Conservation (phyloP, 1,140 invertebrate species). For the Megathymus violae region DNA sequence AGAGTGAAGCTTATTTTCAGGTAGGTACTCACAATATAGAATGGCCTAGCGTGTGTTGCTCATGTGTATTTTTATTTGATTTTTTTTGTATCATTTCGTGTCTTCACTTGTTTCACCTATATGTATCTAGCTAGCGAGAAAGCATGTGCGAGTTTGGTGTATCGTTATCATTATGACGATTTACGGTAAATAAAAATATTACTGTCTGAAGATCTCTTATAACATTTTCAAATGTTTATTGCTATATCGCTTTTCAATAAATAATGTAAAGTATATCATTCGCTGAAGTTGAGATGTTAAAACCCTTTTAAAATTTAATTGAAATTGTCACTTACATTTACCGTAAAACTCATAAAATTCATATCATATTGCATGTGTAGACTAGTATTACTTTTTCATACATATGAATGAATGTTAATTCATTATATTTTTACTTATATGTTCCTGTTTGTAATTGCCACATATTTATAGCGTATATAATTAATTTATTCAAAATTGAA, state of each 20-base stretch:
- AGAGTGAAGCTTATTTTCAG: conserved; percentile 28
- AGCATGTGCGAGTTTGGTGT: conserved; percentile 26
- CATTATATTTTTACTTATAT: no score
- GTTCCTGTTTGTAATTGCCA: no score
- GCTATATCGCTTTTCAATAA: neutral
- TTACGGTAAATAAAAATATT: conserved; percentile 27
- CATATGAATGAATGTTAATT: neutral
- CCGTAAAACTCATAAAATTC: conserved; percentile 27
- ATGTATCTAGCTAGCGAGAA: conserved; percentile 14
- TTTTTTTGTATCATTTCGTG: conserved; percentile 19
- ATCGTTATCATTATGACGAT: conserved; percentile 22
- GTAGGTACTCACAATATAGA: conserved; percentile 39
- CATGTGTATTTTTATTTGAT: conserved; percentile 18
- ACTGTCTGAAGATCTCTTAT: neutral
- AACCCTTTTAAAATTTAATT: no score
- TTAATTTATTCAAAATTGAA: neutral
- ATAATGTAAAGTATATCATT: no score
- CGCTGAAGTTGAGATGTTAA: no score
- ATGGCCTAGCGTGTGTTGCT: conserved; percentile 11
- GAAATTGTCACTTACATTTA: neutral
- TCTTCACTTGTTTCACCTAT: conserved; percentile 16
- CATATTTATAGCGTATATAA: neutral
- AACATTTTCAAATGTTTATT: neutral
- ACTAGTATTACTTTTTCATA: conserved; percentile 11
- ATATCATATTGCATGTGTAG: conserved; percentile 24